phyloP scores from a whole-genome alignment of 2,113 vertebrate genomes.

The Dicaeum eximium region DNA sequence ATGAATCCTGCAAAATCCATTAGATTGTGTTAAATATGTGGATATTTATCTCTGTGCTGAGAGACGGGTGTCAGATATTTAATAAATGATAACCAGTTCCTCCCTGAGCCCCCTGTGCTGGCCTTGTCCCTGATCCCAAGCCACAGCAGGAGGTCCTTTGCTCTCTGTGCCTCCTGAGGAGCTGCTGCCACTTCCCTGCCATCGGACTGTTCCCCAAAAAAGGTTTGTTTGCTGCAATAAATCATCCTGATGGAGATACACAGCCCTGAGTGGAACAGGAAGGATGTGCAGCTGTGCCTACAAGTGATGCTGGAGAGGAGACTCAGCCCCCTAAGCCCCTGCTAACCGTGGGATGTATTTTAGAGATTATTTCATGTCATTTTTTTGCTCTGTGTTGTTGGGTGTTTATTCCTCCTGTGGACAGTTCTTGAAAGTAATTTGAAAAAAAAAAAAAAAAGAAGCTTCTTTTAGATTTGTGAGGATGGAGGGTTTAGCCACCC shows the following conservation, averaged over 20 bases:
- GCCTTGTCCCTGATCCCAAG: neutral
- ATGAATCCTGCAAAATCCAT: constrained; percentile 56
- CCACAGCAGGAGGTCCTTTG: neutral
- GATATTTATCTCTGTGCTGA: neutral
- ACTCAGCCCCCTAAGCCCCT: neutral
- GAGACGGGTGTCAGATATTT: neutral
- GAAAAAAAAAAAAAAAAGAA: rapidly evolving
- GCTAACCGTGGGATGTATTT: neutral
- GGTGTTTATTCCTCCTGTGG: neutral
- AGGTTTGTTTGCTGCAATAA: neutral
- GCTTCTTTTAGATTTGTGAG: neutral
- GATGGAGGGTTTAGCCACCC: neutral
- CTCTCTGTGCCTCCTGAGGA: neutral
- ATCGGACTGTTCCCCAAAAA: neutral
- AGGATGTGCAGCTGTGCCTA: neutral
- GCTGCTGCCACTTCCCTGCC: neutral
- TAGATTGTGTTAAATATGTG: neutral
- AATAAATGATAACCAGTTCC: constrained; percentile 10
- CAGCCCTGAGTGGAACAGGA: neutral
- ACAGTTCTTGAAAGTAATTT: neutral
- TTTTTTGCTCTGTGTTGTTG: neutral
- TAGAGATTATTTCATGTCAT: neutral
- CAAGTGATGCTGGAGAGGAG: neutral
- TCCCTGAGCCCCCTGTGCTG: neutral
- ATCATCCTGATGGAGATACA: neutral